Evolutionary conservation across 1,140 invertebrate genomes (phyloP).

Genomic region (Cydia fagiglandana): DNA sequence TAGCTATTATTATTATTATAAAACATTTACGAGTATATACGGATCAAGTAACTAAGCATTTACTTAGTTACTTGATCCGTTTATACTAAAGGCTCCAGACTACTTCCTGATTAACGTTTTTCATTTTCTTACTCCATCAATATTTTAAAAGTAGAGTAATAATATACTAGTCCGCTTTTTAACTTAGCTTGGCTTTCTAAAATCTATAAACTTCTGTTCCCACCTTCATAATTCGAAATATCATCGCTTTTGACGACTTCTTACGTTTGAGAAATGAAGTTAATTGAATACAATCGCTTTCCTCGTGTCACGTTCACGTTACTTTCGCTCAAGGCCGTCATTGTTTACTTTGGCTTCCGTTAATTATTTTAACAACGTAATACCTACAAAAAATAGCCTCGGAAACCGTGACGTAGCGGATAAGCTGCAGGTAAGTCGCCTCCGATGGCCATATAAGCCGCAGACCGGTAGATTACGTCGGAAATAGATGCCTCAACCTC

Average conservation of each 20-base stretch:
- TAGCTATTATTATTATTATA: too few species aligned
- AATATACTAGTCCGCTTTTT: not conserved
- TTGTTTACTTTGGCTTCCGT: not conserved
- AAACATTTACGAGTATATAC: too few species aligned
- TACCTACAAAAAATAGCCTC: too few species aligned
- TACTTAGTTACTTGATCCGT: too few species aligned
- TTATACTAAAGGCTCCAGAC: too few species aligned
- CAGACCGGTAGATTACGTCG: too few species aligned
- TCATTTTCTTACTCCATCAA: not conserved
- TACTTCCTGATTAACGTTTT: not conserved
- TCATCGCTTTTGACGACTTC: not conserved
- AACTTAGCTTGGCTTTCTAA: not conserved
- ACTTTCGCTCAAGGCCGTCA: constrained; percentile 19
- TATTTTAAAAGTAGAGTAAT: not conserved
- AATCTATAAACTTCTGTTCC: not conserved
- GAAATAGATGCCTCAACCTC: too few species aligned
- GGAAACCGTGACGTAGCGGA: too few species aligned
- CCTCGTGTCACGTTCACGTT: not conserved
- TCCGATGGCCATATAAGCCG: too few species aligned
- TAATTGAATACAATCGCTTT: constrained; percentile 28
- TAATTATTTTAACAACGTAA: not conserved
- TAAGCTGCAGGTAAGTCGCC: too few species aligned
- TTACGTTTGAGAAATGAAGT: constrained; percentile 7
- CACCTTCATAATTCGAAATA: constrained; percentile 13
- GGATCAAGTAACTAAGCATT: too few species aligned